Conservation (phyloP, 1,140 invertebrate species). For the Eupristina koningsbergeri region DNA sequence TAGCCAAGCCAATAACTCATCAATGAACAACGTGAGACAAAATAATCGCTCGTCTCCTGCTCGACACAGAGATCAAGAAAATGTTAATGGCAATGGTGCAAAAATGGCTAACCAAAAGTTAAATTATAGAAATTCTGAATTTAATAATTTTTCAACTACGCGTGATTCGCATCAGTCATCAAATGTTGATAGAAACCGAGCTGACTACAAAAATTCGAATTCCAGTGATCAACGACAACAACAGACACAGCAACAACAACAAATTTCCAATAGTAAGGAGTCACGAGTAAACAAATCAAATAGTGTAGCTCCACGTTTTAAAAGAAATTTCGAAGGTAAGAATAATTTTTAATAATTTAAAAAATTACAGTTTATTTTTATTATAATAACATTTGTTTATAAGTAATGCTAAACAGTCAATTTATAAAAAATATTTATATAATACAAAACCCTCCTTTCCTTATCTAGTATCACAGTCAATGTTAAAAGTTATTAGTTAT, state of each 20-base stretch:
- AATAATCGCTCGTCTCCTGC: conserved; percentile 38
- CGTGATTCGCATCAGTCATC: conserved; percentile 12
- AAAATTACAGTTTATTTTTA: conserved; percentile 40
- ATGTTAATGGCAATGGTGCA: conserved; percentile 14
- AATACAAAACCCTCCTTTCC: conserved; percentile 23
- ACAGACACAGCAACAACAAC: conserved; percentile 40
- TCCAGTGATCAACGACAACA: conserved; percentile 36
- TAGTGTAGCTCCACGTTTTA: conserved; percentile 56
- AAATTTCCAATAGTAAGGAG: conserved; percentile 48
- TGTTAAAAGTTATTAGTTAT: neutral
- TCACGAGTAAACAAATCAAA: conserved; percentile 49
- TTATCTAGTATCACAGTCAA: conserved; percentile 48
- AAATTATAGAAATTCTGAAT: conserved; percentile 34
- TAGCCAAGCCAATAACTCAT: conserved; percentile 20
- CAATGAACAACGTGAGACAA: conserved; percentile 2
- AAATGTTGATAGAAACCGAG: conserved; percentile 25
- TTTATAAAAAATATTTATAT: neutral
- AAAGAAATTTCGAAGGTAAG: conserved; percentile 57
- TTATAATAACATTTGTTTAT: neutral
- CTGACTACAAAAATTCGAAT: conserved; percentile 39
- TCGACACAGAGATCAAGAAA: conserved; percentile 33
- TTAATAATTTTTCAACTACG: conserved; percentile 5
- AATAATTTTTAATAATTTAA: conserved; percentile 14
- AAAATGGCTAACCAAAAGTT: conserved; percentile 23
- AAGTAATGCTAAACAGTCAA: neutral